Evolutionary conservation across 2,797 vertebrate species (phyloP).

Genomic region (Anas capensis): DNA sequence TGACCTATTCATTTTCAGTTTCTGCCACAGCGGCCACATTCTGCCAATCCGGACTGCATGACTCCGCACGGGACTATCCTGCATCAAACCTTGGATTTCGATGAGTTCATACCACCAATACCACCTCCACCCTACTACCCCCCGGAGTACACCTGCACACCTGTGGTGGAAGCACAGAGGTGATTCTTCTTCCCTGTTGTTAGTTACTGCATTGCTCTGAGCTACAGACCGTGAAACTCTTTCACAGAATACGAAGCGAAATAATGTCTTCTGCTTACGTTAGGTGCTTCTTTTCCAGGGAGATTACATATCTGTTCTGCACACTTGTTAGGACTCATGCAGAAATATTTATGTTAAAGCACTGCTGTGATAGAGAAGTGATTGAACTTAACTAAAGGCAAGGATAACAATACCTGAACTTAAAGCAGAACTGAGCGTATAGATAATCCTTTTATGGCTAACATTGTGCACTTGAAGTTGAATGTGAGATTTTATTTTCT

Average conservation of each 20-base stretch:
- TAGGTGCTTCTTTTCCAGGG: not conserved
- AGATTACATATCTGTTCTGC: accelerated
- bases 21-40: conserved; percentile 90
- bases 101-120: conserved; percentile 96
- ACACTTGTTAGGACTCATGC: not conserved
- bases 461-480: not conserved
- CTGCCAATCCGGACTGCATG: conserved; percentile 89
- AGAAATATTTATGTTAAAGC: not conserved
- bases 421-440: not conserved
- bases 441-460: not conserved
- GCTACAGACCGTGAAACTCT: not conserved
- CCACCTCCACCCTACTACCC: conserved; percentile 98
- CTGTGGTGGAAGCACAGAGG: conserved; percentile 91
- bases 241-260: not conserved
- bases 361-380: not conserved
- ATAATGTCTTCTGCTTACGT: not conserved
- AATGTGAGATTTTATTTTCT: not conserved
- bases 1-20: conserved; percentile 83
- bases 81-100: conserved; percentile 95
- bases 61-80: conserved; percentile 92
- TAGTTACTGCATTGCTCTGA: accelerated
- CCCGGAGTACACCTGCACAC: conserved; percentile 95
- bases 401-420: not conserved
- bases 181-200: conserved; percentile 54
- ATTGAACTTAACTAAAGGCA: not conserved